A percentile compares a stretch with the other conserved stretches of the same genome.
Evolutionary conservation across 2,113 vertebrate species (phyloP).

Genomic region (Carettochelys insculpta): DNA sequence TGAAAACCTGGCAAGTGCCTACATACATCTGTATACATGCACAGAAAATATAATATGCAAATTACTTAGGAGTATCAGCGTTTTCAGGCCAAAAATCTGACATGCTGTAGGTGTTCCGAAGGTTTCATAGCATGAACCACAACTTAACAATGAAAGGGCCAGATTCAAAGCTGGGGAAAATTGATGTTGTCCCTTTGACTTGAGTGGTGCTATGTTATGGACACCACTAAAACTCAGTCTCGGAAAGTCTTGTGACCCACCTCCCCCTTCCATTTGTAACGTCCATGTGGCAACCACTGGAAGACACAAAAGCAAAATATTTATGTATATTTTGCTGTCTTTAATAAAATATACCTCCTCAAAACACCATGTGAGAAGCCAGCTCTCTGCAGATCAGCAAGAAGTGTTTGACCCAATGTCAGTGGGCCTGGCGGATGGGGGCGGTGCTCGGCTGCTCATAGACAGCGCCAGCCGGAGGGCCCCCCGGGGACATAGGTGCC

Average conservation of each 20-base stretch:
- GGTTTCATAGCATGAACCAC: background rate
- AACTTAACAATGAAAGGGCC: background rate
- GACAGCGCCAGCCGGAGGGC: too few relatives aligned
- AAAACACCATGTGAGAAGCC: background rate
- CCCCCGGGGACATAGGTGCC: too few relatives aligned
- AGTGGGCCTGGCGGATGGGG: too few relatives aligned
- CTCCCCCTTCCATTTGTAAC: background rate
- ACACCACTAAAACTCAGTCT: background rate
- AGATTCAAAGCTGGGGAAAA: background rate
- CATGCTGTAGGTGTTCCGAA: background rate
- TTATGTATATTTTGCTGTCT: background rate
- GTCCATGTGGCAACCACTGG: background rate
- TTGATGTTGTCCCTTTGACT: background rate
- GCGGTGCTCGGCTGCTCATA: too few relatives aligned
- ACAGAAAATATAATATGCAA: background rate
- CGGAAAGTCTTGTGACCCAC: background rate
- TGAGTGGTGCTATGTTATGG: background rate
- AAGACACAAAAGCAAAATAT: rapidly evolving
- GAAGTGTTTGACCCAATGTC: slow-evolving; percentile 18
- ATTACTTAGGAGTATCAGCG: background rate
- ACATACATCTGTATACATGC: background rate
- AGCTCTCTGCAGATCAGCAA: background rate
- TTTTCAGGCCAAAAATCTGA: background rate
- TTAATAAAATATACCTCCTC: background rate
- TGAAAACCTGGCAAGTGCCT: background rate